These are phyloP conservation scores for Rallus crepitans DNA, from an alignment of 2,797 vertebrate genomes.

Conservation along the genomic window DNA sequence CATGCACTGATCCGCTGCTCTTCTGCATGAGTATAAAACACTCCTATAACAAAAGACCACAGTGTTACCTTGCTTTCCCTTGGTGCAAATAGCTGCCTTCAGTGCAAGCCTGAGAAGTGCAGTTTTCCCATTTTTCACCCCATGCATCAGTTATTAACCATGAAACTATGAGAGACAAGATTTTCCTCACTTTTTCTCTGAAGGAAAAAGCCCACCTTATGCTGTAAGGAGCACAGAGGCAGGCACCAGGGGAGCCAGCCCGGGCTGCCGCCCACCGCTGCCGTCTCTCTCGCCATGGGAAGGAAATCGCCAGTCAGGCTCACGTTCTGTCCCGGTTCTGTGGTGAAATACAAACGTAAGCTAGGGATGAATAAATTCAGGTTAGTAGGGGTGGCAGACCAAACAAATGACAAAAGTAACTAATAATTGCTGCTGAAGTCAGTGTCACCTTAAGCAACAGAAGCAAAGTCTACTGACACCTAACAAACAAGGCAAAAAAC, in stretches of 20 bases:
- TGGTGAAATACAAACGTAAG: neutral
- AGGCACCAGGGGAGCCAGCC: neutral
- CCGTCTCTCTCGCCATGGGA: neutral
- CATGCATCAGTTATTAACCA: neutral
- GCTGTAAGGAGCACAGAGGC: neutral
- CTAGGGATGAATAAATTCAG: neutral
- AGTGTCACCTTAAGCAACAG: neutral
- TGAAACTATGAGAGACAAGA: neutral
- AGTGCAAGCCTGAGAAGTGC: fast-evolving
- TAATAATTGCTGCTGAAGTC: neutral
- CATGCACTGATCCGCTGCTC: neutral
- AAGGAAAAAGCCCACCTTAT: neutral
- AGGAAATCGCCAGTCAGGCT: neutral
- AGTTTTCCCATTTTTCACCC: neutral
- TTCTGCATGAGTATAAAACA: neutral
- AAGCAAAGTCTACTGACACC: neutral
- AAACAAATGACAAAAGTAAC: neutral
- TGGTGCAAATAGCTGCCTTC: neutral
- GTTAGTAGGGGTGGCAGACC: neutral
- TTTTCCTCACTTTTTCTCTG: neutral
- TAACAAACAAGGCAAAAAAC: neutral
- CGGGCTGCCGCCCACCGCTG: neutral
- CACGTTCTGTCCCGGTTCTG: neutral
- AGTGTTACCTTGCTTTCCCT: neutral
- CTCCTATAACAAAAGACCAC: fast-evolving